A percentile compares a stretch with the other conserved stretches of the same genome.
Conservation (phyloP, 2,888 invertebrate genomes). For the Troides helena region DNA sequence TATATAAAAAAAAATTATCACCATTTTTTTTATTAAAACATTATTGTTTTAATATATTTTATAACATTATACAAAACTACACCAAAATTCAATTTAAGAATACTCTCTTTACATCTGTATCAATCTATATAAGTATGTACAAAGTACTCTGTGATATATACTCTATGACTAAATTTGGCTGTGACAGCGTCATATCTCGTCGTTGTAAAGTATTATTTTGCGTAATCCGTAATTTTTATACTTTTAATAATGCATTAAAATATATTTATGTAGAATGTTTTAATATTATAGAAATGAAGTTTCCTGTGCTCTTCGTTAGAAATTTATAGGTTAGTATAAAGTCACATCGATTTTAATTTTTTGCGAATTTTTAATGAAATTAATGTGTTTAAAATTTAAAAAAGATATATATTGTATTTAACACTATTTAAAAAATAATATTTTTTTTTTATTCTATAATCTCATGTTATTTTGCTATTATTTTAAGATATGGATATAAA, state of each 20-base stretch:
- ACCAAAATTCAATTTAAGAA: too few species aligned
- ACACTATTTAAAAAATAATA: too few species aligned
- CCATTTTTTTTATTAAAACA: too few species aligned
- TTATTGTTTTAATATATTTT: too few species aligned
- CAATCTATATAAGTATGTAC: too few species aligned
- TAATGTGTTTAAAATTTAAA: neutral
- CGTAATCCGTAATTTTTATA: conserved; percentile 15
- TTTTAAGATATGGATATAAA: too few species aligned
- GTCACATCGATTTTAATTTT: conserved; percentile 19
- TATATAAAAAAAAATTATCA: too few species aligned
- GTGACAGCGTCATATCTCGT: conserved; percentile 22
- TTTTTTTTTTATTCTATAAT: too few species aligned
- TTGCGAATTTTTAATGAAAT: neutral
- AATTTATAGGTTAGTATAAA: conserved; percentile 27
- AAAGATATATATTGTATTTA: neutral
- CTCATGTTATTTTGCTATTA: too few species aligned
- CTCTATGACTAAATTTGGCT: neutral
- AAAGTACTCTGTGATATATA: neutral
- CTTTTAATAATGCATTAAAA: conserved; percentile 13
- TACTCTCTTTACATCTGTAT: too few species aligned
- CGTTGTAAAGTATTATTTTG: conserved; percentile 20
- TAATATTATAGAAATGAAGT: conserved; percentile 19
- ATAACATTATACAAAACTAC: too few species aligned
- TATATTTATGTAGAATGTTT: conserved; percentile 11
- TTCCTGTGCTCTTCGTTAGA: conserved; percentile 9